Base-by-base conservation (phyloP, 2,797 vertebrate species). In the Tenualosa ilisha region DNA sequence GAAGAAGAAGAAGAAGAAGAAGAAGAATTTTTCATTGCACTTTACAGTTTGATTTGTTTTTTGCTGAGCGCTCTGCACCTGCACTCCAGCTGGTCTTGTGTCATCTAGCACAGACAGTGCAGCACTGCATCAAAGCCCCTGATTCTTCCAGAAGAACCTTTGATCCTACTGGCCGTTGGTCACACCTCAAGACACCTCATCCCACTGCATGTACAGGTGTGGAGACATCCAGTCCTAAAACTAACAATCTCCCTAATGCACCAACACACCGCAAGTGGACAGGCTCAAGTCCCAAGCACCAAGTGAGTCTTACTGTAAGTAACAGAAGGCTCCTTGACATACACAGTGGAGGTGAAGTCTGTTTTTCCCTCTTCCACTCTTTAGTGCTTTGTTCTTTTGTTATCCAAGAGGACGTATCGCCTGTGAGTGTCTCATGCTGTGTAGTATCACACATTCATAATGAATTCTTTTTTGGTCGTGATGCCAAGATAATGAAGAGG, bases 301-400 rank as follows among this genome's bases (percentile, higher is more conserved):
- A 5, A 40, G 81, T 37, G 83, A 86, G 85, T 84, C 13, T 53
- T 83, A 6, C 0, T 20, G 54, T 22, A 56, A 59, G 54, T 43
- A 24, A 51, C 50, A 53, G 53, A 63, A 56, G 65, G 9, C 86
- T 86, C 82, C 84, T 85, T 72, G 84, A 51, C 83, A 86, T 81
- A 86, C 81, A 87, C 75, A 83, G 83, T 85, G 79, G 86, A 87
- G 88, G 59, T 7, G 8, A 63, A 0, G 87, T 85, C 85, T 24
- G 85, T 89, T 86, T 88, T 82, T 86, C 83, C 50, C 40, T 54
- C 51, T 65, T 9, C 37, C 5, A 85, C 87, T 84, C 81, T 83
- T 56, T 84, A 87, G 79, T 85, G 79, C 56, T 84, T 90, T 88
- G 72, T 86, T 86, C 84, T 79, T 72, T 86, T 26, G 46, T 59